Conservation (phyloP, 2,113 vertebrate genomes). For the Phodopus roborovskii region DNA sequence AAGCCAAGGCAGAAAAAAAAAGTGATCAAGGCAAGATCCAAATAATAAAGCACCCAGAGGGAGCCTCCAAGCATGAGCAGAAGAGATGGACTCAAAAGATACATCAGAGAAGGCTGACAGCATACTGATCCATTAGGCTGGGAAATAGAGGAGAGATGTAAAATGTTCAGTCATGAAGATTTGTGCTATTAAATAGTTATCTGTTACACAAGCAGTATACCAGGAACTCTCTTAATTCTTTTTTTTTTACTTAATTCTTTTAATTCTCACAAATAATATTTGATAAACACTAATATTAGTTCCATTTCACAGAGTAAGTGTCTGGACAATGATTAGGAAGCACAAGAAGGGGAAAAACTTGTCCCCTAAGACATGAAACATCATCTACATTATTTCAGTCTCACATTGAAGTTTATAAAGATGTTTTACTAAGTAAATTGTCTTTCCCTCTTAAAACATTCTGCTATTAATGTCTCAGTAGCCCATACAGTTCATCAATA, state of each 20-base stretch:
- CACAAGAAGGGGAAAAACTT: background rate
- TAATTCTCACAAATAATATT: background rate
- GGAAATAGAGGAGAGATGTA: background rate
- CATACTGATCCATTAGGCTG: background rate
- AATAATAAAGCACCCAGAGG: background rate
- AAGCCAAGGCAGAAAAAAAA: background rate
- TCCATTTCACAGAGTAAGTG: background rate
- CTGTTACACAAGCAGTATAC: background rate
- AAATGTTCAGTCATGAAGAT: background rate
- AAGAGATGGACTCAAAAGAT: background rate
- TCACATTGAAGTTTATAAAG: background rate
- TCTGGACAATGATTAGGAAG: background rate
- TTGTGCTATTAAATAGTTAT: background rate
- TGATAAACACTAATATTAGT: background rate
- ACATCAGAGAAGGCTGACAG: background rate
- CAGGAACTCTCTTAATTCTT: background rate
- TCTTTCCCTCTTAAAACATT: background rate
- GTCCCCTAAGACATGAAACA: background rate
- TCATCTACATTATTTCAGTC: background rate
- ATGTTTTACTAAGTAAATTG: background rate
- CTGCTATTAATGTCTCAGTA: background rate
- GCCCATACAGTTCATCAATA: background rate
- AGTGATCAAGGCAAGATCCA: background rate
- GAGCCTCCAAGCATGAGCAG: too few relatives aligned
- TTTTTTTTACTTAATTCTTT: background rate